phyloP scores from a whole-genome alignment of 2,888 invertebrate genomes.

The Coelogynopora nodosa region DNA sequence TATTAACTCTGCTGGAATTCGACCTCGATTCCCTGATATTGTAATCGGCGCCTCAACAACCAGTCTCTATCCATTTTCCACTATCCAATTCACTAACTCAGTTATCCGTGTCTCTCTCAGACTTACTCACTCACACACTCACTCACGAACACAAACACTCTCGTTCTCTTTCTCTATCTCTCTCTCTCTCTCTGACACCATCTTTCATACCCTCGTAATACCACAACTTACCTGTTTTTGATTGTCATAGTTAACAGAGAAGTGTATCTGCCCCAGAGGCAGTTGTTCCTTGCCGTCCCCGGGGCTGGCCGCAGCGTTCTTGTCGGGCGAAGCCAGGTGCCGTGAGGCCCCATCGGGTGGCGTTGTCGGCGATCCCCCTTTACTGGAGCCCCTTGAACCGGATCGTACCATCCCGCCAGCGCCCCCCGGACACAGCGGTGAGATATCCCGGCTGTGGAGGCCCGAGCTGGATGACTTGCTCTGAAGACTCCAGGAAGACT shows the following conservation, averaged over 20 bases:
- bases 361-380: constrained; percentile 11
- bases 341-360: background rate
- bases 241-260: constrained; percentile 44
- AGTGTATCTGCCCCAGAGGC: constrained; percentile 17
- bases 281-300: background rate
- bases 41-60: too few relatives aligned
- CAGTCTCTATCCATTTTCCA: too few relatives aligned
- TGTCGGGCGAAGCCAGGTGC: constrained; percentile 32
- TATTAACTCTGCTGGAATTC: too few relatives aligned
- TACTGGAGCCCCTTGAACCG: background rate
- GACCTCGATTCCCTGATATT: too few relatives aligned
- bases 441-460: constrained; percentile 5
- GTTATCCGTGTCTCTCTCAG: too few relatives aligned
- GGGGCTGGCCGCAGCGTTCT: background rate
- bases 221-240: constrained; percentile 58
- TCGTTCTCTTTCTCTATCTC: too few relatives aligned
- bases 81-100: too few relatives aligned
- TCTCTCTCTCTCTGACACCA: too few relatives aligned
- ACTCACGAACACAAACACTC: too few relatives aligned
- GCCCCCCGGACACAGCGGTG: constrained; percentile 5
- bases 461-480: background rate
- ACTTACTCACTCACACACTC: too few relatives aligned
- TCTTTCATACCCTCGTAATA: too few relatives aligned
- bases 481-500: constrained; percentile 9
- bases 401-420: background rate